phyloP scores from a whole-genome alignment of 2,113 vertebrate genomes.

The Paralichthys olivaceus region DNA sequence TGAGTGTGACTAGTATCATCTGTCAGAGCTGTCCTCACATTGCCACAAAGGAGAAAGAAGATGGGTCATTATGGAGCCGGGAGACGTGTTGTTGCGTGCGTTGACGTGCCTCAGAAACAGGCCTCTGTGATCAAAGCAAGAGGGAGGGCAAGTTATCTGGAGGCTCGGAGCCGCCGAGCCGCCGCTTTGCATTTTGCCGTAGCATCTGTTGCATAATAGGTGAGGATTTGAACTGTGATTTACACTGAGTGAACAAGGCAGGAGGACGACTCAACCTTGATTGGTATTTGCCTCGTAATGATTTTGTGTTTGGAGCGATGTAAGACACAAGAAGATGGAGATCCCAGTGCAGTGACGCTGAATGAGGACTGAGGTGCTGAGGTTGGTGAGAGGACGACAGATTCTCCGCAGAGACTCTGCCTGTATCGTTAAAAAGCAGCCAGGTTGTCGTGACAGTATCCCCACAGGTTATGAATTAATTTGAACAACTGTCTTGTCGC shows the following conservation, averaged over 20 bases:
- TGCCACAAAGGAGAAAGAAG: slow-evolving; percentile 46
- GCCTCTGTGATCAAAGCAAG: slow-evolving; percentile 51
- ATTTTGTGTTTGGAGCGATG: not conserved
- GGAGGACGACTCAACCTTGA: slow-evolving; percentile 20
- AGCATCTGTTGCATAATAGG: slow-evolving; percentile 38
- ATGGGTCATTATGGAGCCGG: slow-evolving; percentile 53
- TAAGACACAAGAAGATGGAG: not conserved
- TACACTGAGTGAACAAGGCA: not conserved
- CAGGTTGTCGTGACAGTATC: slow-evolving; percentile 48
- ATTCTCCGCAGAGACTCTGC: slow-evolving; percentile 37
- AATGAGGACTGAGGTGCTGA: not conserved
- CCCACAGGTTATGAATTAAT: slow-evolving; percentile 71
- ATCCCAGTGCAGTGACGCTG: not conserved
- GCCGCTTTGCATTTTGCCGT: slow-evolving; percentile 19
- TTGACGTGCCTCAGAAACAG: slow-evolving; percentile 39
- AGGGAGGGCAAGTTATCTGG: not conserved
- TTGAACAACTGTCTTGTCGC: slow-evolving; percentile 46
- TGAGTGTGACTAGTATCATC: slow-evolving; percentile 54
- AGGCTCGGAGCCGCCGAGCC: not conserved
- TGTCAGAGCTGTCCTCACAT: slow-evolving; percentile 61
- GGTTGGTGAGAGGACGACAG: slow-evolving; percentile 44
- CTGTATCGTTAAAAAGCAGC: slow-evolving; percentile 55
- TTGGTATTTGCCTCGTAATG: slow-evolving; percentile 26
- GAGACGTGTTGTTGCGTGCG: slow-evolving; percentile 18
- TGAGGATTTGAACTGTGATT: not conserved